A percentile compares a stretch with the other conserved stretches of the same genome.
Evolutionary conservation across 2,113 vertebrate species (phyloP).

Genomic region (Gracilinanus agilis): DNA sequence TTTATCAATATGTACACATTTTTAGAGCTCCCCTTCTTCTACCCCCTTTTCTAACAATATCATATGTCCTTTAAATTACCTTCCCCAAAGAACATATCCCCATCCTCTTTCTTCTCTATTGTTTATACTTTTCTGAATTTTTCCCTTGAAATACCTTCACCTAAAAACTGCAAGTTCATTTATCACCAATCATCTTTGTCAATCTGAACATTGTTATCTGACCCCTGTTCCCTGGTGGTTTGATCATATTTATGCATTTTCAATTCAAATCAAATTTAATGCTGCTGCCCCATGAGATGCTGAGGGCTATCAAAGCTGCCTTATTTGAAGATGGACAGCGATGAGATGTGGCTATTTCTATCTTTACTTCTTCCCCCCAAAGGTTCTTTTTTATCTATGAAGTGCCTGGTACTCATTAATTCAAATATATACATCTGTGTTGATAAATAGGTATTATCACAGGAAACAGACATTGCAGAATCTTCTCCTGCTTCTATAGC

Average conservation of each 20-base stretch:
- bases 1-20: background rate
- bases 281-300: background rate
- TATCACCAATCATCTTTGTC: background rate
- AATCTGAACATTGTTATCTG: background rate
- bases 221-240: background rate
- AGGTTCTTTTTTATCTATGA: background rate
- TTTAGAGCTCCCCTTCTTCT: background rate
- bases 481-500: background rate
- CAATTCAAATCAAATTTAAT: conserved; percentile 2
- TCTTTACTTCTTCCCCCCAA: background rate
- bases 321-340: background rate
- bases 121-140: background rate
- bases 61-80: background rate
- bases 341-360: background rate
- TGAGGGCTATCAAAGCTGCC: background rate
- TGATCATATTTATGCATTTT: background rate
- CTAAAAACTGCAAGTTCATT: background rate
- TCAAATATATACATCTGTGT: background rate
- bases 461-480: background rate
- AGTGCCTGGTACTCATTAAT: background rate
- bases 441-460: background rate
- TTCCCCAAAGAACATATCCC: background rate
- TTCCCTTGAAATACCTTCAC: background rate
- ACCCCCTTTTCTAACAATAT: background rate
- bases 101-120: background rate